These are phyloP conservation scores for Diploscapter pachys DNA, from an alignment of 1,140 invertebrate species.

Conservation along the genomic window DNA sequence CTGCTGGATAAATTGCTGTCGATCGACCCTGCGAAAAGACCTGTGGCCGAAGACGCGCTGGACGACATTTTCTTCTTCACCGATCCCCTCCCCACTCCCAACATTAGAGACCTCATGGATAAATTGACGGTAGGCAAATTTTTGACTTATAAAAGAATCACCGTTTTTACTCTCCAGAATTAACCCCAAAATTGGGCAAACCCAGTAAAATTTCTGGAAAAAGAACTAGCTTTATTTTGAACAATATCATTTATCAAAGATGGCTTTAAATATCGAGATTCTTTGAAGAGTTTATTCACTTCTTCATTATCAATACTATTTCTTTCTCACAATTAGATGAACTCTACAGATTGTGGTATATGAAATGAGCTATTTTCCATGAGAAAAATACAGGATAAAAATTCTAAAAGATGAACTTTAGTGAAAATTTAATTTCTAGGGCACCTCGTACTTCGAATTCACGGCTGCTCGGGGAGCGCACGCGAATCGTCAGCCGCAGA, in stretches of 20 bases:
- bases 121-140: slow-evolving; percentile 37
- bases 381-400: neutral
- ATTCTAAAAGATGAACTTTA: slow-evolving; percentile 23
- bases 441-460: slow-evolving; percentile 48
- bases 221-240: neutral
- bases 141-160: neutral
- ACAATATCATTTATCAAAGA: too few species aligned
- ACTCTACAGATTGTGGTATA: too few species aligned
- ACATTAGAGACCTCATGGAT: slow-evolving; percentile 48
- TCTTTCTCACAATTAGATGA: too few species aligned
- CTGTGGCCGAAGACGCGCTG: slow-evolving; percentile 83
- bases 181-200: neutral
- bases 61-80: slow-evolving; percentile 94
- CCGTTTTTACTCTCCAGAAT: neutral
- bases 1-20: slow-evolving; percentile 85
- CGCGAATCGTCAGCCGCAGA: slow-evolving; percentile 40
- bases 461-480: slow-evolving; percentile 54
- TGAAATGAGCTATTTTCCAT: too few species aligned
- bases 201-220: neutral
- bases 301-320: neutral
- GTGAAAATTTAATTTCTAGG: slow-evolving; percentile 36
- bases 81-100: slow-evolving; percentile 77
- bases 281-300: neutral
- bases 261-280: neutral
- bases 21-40: slow-evolving; percentile 83